Percentiles rank a stretch among this genome's conserved stretches.
These are phyloP conservation scores for Odontocolon sp. DNA, from an alignment of 2,888 invertebrate genomes.

Conservation along the genomic window DNA sequence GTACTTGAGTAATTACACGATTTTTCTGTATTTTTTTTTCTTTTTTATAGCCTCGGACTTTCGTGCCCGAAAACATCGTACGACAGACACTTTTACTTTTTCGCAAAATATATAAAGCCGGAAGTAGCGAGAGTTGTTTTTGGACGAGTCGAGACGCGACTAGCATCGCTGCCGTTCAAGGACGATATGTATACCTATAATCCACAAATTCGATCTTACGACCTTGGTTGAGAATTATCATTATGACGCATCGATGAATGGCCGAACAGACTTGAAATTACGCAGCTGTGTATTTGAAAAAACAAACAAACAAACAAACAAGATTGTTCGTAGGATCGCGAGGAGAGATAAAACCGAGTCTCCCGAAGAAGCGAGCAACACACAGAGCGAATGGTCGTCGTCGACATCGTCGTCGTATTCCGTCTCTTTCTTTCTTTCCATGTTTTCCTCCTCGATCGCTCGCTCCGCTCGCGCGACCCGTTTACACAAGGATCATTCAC, in stretches of 20 bases:
- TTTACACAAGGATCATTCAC: constrained; percentile 67
- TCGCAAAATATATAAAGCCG: no score
- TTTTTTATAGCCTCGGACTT: not conserved
- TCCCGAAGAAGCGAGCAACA: constrained; percentile 2
- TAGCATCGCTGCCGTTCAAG: constrained; percentile 52
- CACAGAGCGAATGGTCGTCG: constrained; percentile 69
- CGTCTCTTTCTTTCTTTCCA: constrained; percentile 25
- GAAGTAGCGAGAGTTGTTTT: constrained; percentile 6
- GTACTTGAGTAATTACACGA: constrained; percentile 3
- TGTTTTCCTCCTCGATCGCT: no score
- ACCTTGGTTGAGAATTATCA: constrained; percentile 74
- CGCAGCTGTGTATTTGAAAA: no score
- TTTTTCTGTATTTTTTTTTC: not conserved
- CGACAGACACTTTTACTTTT: not conserved
- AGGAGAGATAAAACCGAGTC: constrained; percentile 9
- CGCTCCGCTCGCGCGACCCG: constrained; percentile 56
- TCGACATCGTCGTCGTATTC: constrained; percentile 80
- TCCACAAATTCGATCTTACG: constrained; percentile 57
- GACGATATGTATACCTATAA: constrained; percentile 44
- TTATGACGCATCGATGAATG: constrained; percentile 71
- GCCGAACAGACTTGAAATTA: no score
- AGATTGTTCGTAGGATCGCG: constrained; percentile 29
- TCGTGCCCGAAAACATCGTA: not conserved
- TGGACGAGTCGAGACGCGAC: constrained; percentile 30
- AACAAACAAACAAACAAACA: no score